Percentiles rank a stretch among this genome's conserved stretches.
Conservation (phyloP, 2,113 vertebrate species). For the Paedocypris sp. region DNA sequence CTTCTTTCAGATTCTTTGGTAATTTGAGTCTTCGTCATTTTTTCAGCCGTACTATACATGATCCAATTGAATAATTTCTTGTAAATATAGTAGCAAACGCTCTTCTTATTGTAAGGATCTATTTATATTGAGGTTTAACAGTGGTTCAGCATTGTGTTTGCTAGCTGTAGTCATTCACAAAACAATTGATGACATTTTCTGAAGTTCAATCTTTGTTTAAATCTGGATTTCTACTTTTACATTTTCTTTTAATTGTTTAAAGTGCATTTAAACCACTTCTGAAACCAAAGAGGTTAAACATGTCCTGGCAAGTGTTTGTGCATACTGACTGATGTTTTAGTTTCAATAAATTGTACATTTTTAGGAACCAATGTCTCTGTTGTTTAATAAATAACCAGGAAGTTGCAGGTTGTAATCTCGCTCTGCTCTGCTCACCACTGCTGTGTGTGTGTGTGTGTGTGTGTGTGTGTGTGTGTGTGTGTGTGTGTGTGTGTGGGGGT, state of each 20-base stretch:
- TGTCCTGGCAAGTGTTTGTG: constrained; percentile 79
- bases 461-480: too few species aligned
- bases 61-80: constrained; percentile 8
- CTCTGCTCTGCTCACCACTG: too few species aligned
- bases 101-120: constrained; percentile 48
- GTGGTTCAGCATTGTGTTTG: constrained; percentile 31
- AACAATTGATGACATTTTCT: constrained; percentile 37
- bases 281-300: constrained; percentile 86
- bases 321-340: constrained; percentile 85
- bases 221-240: constrained; percentile 8
- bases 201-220: constrained; percentile 34
- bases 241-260: background rate
- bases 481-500: too few species aligned
- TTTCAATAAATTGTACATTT: constrained; percentile 91
- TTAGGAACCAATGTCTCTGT: constrained; percentile 41
- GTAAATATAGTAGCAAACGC: constrained; percentile 41
- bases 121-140: constrained; percentile 53
- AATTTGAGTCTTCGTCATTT: background rate
- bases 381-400: constrained; percentile 2
- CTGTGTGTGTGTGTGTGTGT: too few species aligned
- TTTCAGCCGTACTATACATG: background rate
- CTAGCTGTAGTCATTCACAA: constrained; percentile 26
- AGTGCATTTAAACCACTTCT: constrained; percentile 47
- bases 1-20: background rate
- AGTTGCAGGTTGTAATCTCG: too few species aligned